A percentile compares a stretch with the other conserved stretches of the same genome.
phyloP scores from a whole-genome alignment of 2,113 vertebrate species.

The Campylomormyrus tamandua region DNA sequence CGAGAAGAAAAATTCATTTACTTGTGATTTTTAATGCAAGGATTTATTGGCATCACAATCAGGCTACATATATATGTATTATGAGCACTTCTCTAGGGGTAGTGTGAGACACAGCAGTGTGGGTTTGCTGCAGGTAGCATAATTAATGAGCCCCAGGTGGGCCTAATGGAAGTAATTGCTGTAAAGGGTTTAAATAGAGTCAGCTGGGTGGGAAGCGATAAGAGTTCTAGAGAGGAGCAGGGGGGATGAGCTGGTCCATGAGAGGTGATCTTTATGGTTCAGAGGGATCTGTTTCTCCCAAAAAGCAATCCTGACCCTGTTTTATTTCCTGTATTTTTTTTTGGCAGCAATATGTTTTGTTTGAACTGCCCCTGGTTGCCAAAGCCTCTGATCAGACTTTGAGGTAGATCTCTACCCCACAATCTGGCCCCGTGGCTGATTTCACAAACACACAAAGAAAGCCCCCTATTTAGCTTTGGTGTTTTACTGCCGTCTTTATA shows the following conservation, averaged over 20 bases:
- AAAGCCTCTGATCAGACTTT: neutral
- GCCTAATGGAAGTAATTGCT: neutral
- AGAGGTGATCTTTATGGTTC: neutral
- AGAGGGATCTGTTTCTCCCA: neutral
- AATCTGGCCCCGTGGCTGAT: neutral
- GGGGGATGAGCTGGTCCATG: neutral
- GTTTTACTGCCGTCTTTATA: neutral
- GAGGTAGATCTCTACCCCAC: neutral
- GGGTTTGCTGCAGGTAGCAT: neutral
- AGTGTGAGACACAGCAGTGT: neutral
- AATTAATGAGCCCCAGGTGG: neutral
- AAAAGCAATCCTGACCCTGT: neutral
- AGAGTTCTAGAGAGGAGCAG: neutral
- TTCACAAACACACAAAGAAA: neutral
- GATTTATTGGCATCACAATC: neutral
- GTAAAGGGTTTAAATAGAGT: neutral
- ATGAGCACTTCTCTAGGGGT: neutral
- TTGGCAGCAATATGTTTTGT: neutral
- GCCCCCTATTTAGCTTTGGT: neutral
- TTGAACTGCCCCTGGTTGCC: neutral
- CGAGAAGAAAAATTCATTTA: neutral
- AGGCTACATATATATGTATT: neutral
- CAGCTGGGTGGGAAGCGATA: neutral
- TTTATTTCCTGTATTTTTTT: neutral
- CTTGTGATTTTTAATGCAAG: neutral